A percentile compares a stretch with the other conserved stretches of the same genome.
These are phyloP conservation scores for Crotalus tigris DNA, from an alignment of 2,113 vertebrate species.

Conservation along the genomic window DNA sequence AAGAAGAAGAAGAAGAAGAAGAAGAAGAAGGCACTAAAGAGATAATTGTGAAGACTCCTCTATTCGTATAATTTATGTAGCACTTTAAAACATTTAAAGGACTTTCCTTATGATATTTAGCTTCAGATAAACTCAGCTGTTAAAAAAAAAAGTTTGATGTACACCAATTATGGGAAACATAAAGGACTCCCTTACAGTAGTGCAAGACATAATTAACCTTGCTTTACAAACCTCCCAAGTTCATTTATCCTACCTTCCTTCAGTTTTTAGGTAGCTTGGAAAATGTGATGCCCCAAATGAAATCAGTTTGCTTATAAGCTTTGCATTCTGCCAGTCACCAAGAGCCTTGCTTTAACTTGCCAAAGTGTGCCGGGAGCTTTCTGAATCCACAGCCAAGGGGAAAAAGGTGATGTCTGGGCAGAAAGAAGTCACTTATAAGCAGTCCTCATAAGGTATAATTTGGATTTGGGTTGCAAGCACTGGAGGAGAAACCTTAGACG, in stretches of 20 bases:
- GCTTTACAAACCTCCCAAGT: background rate
- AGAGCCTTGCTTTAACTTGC: background rate
- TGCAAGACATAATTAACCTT: background rate
- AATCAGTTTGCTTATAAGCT: background rate
- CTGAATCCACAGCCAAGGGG: background rate
- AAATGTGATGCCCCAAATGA: background rate
- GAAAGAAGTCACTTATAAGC: background rate
- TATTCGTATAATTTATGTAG: background rate
- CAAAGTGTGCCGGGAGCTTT: background rate
- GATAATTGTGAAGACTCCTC: background rate
- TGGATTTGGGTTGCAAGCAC: background rate
- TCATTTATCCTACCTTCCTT: background rate
- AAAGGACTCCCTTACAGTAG: background rate
- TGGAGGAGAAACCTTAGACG: rapidly evolving
- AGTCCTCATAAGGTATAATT: background rate
- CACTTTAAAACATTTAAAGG: background rate
- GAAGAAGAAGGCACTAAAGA: no score
- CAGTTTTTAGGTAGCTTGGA: background rate
- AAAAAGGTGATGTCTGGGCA: background rate
- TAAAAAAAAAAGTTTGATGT: background rate
- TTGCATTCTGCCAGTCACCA: background rate
- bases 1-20: background rate
- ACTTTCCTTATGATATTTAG: background rate
- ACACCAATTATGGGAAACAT: background rate
- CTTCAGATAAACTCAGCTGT: background rate